A percentile compares a stretch with the other conserved stretches of the same genome.
Evolutionary conservation across 2,113 vertebrate species (phyloP).

Genomic region (Zosterops pallidus): DNA sequence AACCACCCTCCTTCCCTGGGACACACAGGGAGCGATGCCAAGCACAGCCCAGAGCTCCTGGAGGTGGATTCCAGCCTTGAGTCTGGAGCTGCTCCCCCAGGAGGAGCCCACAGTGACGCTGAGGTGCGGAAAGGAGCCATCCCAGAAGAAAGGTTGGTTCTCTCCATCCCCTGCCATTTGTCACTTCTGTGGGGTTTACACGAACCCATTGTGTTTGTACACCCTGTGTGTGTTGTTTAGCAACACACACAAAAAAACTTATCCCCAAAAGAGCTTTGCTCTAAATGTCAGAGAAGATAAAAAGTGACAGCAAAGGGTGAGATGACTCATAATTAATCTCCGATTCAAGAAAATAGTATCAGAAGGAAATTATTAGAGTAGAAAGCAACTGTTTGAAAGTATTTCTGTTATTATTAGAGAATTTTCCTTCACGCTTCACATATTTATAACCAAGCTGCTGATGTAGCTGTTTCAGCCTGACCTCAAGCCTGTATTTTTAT

Average conservation of each 20-base stretch:
- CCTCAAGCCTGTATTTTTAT: neutral
- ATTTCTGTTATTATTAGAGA: neutral
- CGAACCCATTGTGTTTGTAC: rapidly evolving
- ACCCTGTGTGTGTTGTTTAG: rapidly evolving
- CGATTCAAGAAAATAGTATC: neutral
- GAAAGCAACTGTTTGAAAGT: neutral
- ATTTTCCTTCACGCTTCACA: neutral
- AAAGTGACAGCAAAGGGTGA: neutral
- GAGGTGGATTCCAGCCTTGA: neutral
- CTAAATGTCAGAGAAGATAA: neutral
- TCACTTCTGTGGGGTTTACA: rapidly evolving
- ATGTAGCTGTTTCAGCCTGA: rapidly evolving
- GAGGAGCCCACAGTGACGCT: neutral
- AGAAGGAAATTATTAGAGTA: neutral
- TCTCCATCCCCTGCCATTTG: neutral
- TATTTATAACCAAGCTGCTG: neutral
- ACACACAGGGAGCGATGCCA: rapidly evolving
- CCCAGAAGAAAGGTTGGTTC: constrained; percentile 17
- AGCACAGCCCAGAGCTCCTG: neutral
- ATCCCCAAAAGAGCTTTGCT: neutral
- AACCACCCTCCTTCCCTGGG: neutral
- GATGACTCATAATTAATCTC: neutral
- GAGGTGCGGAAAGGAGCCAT: neutral
- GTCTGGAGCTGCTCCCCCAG: rapidly evolving
- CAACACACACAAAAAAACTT: neutral